Base-by-base conservation (phyloP, 1,140 invertebrate species). In the Metaphire vulgaris region DNA sequence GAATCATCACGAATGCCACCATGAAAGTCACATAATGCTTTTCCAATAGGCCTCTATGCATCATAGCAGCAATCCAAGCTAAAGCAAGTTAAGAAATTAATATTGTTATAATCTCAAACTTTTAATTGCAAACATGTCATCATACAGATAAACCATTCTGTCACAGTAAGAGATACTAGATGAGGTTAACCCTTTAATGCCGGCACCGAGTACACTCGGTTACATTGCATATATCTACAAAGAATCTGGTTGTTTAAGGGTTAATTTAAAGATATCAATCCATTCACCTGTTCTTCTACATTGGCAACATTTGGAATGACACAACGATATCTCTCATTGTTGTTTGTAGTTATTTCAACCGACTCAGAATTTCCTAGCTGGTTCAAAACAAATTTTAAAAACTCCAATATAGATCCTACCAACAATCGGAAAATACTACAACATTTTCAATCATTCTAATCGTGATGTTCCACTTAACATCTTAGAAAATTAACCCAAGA, bases 241-340 rank as follows among this genome's bases (percentile, higher is more conserved):
- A 29, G 0, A 73, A 29, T n/a, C 12, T 26, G n/a, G 77, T 65
- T 76, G 30, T 65, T 74, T 70, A 74, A 75, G 66, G 32, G 77
- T 41, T 79, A 78, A 79, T n/a, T n/a, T n/a, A n/a, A n/a, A n/a
- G n/a, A n/a, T n/a, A n/a, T n/a, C n/a, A n/a, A n/a, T n/a, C n/a
- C n/a, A n/a, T n/a, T n/a, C n/a, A 79, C 73, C 21, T 69, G 78
- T 71, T 72, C 21, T n/a, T 67, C 76, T 78, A 72, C 74, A 32
- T 89, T 88, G 74, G 87, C 86, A 33, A 89, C 82, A 76, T 90
- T 88, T 72, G 93, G 93, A 79, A 96, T 88, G 28, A 90, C 85
- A 86, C 94, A 96, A 72, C 83, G 83, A 79, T 89, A 89, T 79
- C 85, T 85, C 80, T 90, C 89, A 75, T 89, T 83, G 68, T 87